Evolutionary conservation across 2,888 invertebrate species (phyloP).

Genomic region (Dascillus cervinus): DNA sequence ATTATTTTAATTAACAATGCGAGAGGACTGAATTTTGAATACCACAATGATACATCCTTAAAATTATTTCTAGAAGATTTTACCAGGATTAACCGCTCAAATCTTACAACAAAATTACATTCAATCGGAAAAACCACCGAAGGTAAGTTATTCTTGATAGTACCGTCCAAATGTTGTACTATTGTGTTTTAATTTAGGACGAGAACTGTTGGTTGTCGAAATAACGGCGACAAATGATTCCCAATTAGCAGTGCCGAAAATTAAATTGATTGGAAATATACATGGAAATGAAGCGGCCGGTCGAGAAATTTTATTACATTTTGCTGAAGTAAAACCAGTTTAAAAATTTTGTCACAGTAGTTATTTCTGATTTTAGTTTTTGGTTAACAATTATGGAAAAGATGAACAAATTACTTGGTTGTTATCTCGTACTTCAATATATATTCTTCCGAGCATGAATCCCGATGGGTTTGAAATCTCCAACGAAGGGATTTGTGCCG

Average conservation of each 20-base stretch:
- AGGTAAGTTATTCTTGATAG: constrained; percentile 31
- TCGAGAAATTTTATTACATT: constrained; percentile 55
- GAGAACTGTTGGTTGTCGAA: constrained; percentile 52
- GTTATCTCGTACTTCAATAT: constrained; percentile 59
- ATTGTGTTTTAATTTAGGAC: constrained; percentile 38
- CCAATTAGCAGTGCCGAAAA: constrained; percentile 50
- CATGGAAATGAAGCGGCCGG: constrained; percentile 67
- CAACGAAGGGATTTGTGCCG: constrained; percentile 27
- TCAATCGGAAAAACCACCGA: constrained; percentile 53
- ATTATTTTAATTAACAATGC: constrained; percentile 1
- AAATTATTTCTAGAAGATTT: constrained; percentile 38
- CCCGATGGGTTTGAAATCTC: constrained; percentile 58
- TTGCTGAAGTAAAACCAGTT: constrained; percentile 39
- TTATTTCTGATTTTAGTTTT: constrained; percentile 34
- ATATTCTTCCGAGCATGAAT: constrained; percentile 68
- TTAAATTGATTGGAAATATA: constrained; percentile 67
- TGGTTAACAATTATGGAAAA: constrained; percentile 41
- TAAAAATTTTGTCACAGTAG: not conserved
- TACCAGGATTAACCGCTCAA: too few species aligned
- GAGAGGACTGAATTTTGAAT: constrained; percentile 30
- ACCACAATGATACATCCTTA: constrained; percentile 43
- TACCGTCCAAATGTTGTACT: too few species aligned
- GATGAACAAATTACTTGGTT: constrained; percentile 49
- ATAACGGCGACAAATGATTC: constrained; percentile 39
- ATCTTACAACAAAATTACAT: constrained; percentile 39